Percentiles rank a stretch among this genome's conserved stretches.
Evolutionary conservation across 1,140 invertebrate genomes (phyloP).

Genomic region (Ceratosolen solmsi): DNA sequence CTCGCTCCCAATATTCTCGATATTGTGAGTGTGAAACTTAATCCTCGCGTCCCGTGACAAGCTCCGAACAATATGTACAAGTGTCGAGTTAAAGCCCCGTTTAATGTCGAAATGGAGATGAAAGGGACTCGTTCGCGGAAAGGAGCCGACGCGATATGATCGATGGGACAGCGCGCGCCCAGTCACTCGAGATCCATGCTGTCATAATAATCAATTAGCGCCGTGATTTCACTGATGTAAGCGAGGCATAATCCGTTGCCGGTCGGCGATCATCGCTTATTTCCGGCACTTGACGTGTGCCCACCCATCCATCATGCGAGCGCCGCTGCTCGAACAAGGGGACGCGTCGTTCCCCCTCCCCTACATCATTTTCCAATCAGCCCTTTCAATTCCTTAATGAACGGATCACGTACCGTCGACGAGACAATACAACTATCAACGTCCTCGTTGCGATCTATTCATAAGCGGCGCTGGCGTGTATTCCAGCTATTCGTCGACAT

Average conservation of each 20-base stretch:
- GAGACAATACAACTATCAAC: too few relatives aligned
- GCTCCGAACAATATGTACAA: not conserved
- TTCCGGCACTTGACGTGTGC: conserved; percentile 33
- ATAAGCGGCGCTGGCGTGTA: too few relatives aligned
- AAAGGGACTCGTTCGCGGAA: not conserved
- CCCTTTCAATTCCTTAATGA: conserved; percentile 15
- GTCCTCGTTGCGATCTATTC: too few relatives aligned
- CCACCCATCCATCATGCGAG: conserved; percentile 23
- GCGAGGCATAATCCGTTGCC: not conserved
- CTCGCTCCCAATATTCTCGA: too few relatives aligned
- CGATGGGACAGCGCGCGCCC: conserved; percentile 47
- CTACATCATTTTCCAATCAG: conserved; percentile 33
- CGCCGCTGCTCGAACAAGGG: not conserved
- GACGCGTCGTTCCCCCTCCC: not conserved
- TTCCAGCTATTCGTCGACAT: too few relatives aligned
- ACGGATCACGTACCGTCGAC: too few relatives aligned
- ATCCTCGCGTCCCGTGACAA: not conserved
- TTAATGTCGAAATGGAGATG: not conserved
- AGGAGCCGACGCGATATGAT: conserved; percentile 52
- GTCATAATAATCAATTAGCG: conserved; percentile 61
- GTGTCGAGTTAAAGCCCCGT: not conserved
- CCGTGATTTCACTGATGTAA: not conserved
- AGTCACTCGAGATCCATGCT: not conserved
- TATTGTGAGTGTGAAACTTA: too few relatives aligned
- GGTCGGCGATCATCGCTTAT: conserved; percentile 45